These are phyloP conservation scores for Protomyctophum bolini DNA, from an alignment of 2,113 vertebrate species.

Conservation along the genomic window DNA sequence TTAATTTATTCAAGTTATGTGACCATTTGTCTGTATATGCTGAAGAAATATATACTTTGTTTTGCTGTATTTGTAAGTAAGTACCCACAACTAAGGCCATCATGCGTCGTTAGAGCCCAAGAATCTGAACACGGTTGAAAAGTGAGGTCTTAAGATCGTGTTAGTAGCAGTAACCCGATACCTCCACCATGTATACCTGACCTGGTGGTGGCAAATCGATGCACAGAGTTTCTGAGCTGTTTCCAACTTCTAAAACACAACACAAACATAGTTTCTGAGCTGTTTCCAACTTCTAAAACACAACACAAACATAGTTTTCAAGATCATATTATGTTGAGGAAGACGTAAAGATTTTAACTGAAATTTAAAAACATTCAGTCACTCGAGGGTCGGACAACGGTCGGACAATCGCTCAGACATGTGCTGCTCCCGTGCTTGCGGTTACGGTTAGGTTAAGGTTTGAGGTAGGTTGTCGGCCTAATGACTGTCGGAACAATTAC, in stretches of 20 bases:
- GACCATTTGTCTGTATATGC: no score
- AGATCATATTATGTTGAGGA: no score
- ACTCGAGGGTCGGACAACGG: no score
- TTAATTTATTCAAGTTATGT: no score
- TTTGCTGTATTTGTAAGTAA: not conserved
- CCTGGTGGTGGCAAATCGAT: conserved; percentile 61
- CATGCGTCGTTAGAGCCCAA: conserved; percentile 26
- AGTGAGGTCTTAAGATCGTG: conserved; percentile 18
- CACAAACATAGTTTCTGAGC: conserved; percentile 64
- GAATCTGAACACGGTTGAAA: conserved; percentile 22
- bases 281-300: conserved; percentile 72
- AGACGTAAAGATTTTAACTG: no score
- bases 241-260: conserved; percentile 69
- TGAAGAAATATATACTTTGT: no score
- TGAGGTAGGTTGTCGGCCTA: no score
- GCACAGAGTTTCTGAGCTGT: conserved; percentile 69
- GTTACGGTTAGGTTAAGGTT: no score
- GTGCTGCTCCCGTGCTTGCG: no score
- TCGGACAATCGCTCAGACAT: no score
- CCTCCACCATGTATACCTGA: conserved; percentile 61
- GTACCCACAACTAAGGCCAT: conserved; percentile 7
- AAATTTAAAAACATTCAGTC: no score
- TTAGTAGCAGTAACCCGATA: conserved; percentile 54
- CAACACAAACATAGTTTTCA: conserved; percentile 51
- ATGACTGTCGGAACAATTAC: no score